Evolutionary conservation across 2,888 invertebrate species (phyloP).

Genomic region (Dexiosoma caninum): DNA sequence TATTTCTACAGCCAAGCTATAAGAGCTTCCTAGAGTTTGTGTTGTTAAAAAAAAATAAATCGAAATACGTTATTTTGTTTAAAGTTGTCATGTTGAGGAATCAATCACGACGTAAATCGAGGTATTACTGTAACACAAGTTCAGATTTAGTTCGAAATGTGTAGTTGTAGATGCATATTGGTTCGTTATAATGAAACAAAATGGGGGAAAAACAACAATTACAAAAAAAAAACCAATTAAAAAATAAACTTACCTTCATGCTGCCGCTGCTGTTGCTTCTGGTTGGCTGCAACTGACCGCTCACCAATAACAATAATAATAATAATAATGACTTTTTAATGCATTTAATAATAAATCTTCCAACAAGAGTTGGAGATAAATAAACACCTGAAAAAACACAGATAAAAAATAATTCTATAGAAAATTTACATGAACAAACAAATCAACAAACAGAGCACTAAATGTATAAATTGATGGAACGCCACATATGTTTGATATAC

Average conservation of each 20-base stretch:
- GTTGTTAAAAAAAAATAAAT: too few species aligned
- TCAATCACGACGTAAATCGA: too few species aligned
- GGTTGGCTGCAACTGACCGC: neutral
- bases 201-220: neutral
- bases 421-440: neutral
- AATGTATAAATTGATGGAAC: neutral
- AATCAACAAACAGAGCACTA: neutral
- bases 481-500: too few species aligned
- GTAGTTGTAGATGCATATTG: too few species aligned
- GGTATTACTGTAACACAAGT: too few species aligned
- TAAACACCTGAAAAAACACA: constrained; percentile 40
- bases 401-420: constrained; percentile 18
- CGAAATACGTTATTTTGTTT: too few species aligned
- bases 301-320: too few species aligned
- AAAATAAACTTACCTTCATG: constrained; percentile 35
- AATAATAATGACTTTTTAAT: constrained; percentile 56
- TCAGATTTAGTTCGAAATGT: constrained; percentile 32
- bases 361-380: constrained; percentile 45
- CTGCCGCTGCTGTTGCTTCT: neutral
- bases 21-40: too few species aligned
- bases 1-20: too few species aligned
- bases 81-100: too few species aligned
- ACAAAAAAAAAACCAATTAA: constrained; percentile 32
- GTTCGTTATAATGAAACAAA: constrained; percentile 11
- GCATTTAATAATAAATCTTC: constrained; percentile 58